Evolutionary conservation across 2,797 vertebrate genomes (phyloP).

Genomic region (Paratrypauchen microcephalus): DNA sequence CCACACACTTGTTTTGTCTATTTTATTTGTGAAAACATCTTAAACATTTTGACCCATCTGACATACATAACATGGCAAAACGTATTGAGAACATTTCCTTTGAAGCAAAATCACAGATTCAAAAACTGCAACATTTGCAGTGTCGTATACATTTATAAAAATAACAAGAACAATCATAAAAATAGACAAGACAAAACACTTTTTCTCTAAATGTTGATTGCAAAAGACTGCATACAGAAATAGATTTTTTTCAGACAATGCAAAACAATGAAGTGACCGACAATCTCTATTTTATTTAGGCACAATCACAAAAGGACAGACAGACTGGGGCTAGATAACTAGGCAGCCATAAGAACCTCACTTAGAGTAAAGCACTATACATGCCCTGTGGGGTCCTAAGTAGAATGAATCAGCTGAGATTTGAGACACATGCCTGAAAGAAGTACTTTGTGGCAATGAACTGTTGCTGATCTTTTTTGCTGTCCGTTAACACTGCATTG

Average conservation of each 20-base stretch:
- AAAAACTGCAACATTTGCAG: conserved; percentile 70
- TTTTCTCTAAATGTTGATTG: conserved; percentile 60
- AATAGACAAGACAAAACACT: conserved; percentile 63
- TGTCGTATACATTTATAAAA: conserved; percentile 72
- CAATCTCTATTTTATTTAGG: conserved; percentile 64
- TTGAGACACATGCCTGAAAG: conserved; percentile 10
- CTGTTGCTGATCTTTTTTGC: conserved; percentile 32
- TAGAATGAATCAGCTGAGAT: conserved; percentile 42
- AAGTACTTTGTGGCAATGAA: conserved; percentile 15
- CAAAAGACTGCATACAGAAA: conserved; percentile 66
- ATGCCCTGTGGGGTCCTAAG: conserved; percentile 60
- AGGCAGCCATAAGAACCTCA: conserved; percentile 59
- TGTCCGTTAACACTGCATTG: conserved; percentile 40
- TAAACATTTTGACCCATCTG: conserved; percentile 72
- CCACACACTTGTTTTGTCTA: conserved; percentile 50
- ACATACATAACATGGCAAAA: conserved; percentile 70
- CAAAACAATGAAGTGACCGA: conserved; percentile 62
- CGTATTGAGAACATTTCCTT: conserved; percentile 72
- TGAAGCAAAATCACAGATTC: conserved; percentile 77
- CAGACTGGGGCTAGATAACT: conserved; percentile 58
- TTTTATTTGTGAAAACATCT: conserved; percentile 80
- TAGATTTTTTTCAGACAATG: conserved; percentile 46
- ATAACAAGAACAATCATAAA: conserved; percentile 73
- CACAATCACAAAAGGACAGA: conserved; percentile 65
- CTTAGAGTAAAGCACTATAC: conserved; percentile 56